Base-by-base conservation (phyloP, 2,797 vertebrate species). In the Uromys caudimaculatus region DNA sequence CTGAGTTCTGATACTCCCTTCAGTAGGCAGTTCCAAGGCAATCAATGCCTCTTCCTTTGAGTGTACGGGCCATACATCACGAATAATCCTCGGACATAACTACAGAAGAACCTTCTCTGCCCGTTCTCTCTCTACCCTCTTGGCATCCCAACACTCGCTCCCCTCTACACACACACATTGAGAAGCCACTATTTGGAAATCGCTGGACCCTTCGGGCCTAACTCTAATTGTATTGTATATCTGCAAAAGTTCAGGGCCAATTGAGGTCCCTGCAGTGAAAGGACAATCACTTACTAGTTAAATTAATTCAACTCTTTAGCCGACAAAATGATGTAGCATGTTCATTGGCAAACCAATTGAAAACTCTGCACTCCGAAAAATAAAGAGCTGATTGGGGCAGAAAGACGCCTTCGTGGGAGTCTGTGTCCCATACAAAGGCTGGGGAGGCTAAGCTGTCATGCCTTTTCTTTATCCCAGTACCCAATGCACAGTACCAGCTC, bases 401-500 rank as follows among this genome's bases (percentile, higher is more conserved):
- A 95, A 97, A 95, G 91, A 94, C 67, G 38, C 38, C 89, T 90
- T 79, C 10, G 6, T 91, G 83, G 91, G 97, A 79, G 41, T 94
- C 81, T 89, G 96, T 58, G 21, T 82, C 89, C 94, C 78, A 23
- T 67, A 97, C 95, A 95, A 96, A 98, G 93, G 92, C 94, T 56
- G 11, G 0, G 79, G 92, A 97, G 94, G 96, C 95, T 67, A 23
- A 75, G 35, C 90, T 97, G 85, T 97, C 90, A 96, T 94, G 97
- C 96, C 90, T 84, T 97, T 97, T 97, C 95, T 98, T 97, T n/a
- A 27, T 93, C 93, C 93, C 86, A 44, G 41, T 23, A 77, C 4
- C n/a, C 83, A 32, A 90, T 96, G 95, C 88, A 95, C 7, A 29
- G 91, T 76, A 96, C 47, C 96, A 98, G 97, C 60, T 97, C 97